Evolutionary conservation across 1,140 invertebrate species (phyloP).

Genomic region (Saccostrea glomerata): DNA sequence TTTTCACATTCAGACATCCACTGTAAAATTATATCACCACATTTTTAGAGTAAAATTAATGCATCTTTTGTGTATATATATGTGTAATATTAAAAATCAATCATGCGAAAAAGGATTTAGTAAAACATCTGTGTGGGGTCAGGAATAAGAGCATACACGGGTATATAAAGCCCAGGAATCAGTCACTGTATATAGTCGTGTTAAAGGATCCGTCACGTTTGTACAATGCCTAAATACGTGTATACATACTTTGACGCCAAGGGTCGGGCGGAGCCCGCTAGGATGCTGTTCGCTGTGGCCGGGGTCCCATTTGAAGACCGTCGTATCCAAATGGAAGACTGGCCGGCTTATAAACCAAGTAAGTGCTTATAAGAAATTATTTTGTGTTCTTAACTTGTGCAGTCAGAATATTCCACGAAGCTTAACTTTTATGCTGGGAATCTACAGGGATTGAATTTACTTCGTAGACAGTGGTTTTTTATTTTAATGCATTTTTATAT

Average conservation of each 20-base stretch:
- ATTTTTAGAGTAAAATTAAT: not conserved
- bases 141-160: not conserved
- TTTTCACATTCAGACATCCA: no score
- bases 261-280: slow-evolving; percentile 68
- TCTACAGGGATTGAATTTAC: no score
- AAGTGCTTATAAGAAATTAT: not conserved
- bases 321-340: slow-evolving; percentile 64
- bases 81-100: not conserved
- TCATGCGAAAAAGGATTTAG: not conserved
- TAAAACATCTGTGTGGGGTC: not conserved
- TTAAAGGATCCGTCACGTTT: not conserved
- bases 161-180: not conserved
- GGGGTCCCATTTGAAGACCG: slow-evolving; percentile 70
- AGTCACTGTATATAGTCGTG: not conserved
- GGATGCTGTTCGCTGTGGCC: slow-evolving; percentile 69
- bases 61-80: not conserved
- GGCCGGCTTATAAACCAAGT: slow-evolving; percentile 20
- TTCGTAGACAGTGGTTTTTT: no score
- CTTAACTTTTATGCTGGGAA: no score
- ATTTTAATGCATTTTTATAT: no score
- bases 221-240: slow-evolving; percentile 64
- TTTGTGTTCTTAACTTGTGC: no score
- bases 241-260: slow-evolving; percentile 71
- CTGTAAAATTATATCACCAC: no score
- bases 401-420: no score